Base-by-base conservation (phyloP, 2,888 invertebrate genomes). In the Mesochorus sp. region DNA sequence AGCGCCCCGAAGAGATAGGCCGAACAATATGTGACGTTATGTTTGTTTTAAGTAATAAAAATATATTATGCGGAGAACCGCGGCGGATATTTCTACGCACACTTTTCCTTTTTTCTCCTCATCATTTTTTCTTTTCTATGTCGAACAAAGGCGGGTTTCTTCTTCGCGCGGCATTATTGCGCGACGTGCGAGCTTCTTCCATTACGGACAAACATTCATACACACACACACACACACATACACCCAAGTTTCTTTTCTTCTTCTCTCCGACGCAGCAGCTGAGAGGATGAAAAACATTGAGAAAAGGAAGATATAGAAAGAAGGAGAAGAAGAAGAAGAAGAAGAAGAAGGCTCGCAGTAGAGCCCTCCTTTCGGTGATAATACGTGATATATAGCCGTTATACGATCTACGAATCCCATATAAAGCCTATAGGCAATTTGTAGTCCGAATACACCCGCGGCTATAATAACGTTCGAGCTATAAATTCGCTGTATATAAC, bases 341-440 rank as follows among this genome's bases (percentile, higher is more conserved):
- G 14, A 39, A 12, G 19, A 39, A 73, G 49, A 80, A 67, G 44
- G 51, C 39, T 53, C 49, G 28, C 67, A 53, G 70, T 55, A 59
- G 66, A 71, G 71, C 74, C 70, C 74, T 76, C 28, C 79, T 76
- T 79, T 79, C 79, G 81, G 82, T 81, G 82, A 82, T 82, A 82
- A 82, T 82, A 82, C 68, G 79, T 82, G 82, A 82, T 81, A 82
- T 82, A 82, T 78, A 76, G 80, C 78, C 71, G 78, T 82, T 81
- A 81, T 82, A 81, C 81, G 81, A 82, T 82, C 82, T 82, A 82
- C 79, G 79, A 80, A 80, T 80, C 74, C 81, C 82, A 82, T 82
- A 82, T 80, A 81, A 82, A 80, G 75, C 74, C 82, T 79, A 81
- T 82, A 78, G 81, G 82, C 82, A 81, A 82, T 82, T 82, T 82